Percentiles rank a stretch among this genome's conserved stretches.
These are phyloP conservation scores for Ophion ventricosus DNA, from an alignment of 2,888 invertebrate genomes.

Conservation along the genomic window DNA sequence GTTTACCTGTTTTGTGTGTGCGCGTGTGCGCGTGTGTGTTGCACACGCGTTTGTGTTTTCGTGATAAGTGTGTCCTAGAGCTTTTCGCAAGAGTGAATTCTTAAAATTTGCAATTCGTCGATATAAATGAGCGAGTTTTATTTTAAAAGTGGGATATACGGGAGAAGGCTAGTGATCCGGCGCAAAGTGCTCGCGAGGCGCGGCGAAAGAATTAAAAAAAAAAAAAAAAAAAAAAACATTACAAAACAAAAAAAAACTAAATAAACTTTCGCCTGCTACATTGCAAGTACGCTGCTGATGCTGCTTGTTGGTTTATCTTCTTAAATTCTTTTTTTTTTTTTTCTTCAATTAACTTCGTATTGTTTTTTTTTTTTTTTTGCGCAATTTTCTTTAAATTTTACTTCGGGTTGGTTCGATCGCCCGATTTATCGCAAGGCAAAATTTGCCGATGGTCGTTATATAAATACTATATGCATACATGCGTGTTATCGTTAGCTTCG, in stretches of 20 bases:
- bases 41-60: conserved; percentile 3
- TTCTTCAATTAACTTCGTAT: neutral
- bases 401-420: conserved; percentile 28
- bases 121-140: conserved; percentile 10
- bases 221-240: neutral
- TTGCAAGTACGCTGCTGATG: conserved; percentile 46
- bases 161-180: neutral
- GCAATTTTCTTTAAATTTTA: conserved; percentile 28
- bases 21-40: no score
- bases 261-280: conserved; percentile 1
- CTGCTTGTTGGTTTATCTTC: conserved; percentile 27
- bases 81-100: neutral
- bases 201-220: neutral
- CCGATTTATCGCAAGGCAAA: conserved; percentile 56
- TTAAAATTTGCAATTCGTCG: conserved; percentile 22
- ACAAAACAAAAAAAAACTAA: neutral
- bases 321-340: no score
- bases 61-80: neutral
- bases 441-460: conserved; percentile 63
- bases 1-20: no score
- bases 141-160: conserved; percentile 17
- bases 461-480: conserved; percentile 52
- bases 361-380: conserved; percentile 33
- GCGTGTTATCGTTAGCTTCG: conserved; percentile 48
- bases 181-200: neutral